These are phyloP conservation scores for Monochamus saltuarius DNA, from an alignment of 1,140 invertebrate genomes.

Conservation along the genomic window DNA sequence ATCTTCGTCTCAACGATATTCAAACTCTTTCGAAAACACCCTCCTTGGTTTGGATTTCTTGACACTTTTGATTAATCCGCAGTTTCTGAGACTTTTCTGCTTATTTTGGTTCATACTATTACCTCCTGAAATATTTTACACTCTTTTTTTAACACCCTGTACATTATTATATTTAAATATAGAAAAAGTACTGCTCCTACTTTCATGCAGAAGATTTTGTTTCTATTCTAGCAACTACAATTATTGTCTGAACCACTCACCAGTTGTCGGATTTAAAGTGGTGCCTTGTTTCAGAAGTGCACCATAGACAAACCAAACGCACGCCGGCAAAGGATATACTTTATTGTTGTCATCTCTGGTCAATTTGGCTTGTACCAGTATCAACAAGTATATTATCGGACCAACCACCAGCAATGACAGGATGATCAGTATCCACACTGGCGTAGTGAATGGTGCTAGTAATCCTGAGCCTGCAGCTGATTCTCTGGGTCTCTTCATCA, in stretches of 20 bases:
- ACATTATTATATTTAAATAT: background rate
- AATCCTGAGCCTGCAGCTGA: constrained; percentile 81
- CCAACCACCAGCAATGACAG: constrained; percentile 71
- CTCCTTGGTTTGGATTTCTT: no score
- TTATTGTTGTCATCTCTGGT: constrained; percentile 52
- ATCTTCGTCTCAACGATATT: no score
- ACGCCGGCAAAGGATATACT: constrained; percentile 58
- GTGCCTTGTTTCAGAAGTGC: constrained; percentile 86
- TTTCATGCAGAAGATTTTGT: background rate
- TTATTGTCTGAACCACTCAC: constrained; percentile 53
- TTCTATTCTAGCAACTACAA: background rate
- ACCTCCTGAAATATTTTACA: no score
- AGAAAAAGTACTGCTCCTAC: background rate
- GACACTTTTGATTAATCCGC: no score
- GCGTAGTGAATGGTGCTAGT: constrained; percentile 73
- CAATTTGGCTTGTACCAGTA: constrained; percentile 60
- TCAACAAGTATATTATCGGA: constrained; percentile 75
- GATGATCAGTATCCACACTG: constrained; percentile 78
- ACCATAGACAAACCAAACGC: constrained; percentile 85
- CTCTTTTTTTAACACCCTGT: background rate
- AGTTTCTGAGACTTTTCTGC: no score
- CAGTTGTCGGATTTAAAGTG: constrained; percentile 72
- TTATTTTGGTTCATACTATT: no score
- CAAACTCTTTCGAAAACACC: no score
- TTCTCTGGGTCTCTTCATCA: constrained; percentile 75